Evolutionary conservation across 2,113 vertebrate genomes (phyloP), one percentile per base, ranked within the genome.

Genomic region (Syrmaticus mikado): DNA sequence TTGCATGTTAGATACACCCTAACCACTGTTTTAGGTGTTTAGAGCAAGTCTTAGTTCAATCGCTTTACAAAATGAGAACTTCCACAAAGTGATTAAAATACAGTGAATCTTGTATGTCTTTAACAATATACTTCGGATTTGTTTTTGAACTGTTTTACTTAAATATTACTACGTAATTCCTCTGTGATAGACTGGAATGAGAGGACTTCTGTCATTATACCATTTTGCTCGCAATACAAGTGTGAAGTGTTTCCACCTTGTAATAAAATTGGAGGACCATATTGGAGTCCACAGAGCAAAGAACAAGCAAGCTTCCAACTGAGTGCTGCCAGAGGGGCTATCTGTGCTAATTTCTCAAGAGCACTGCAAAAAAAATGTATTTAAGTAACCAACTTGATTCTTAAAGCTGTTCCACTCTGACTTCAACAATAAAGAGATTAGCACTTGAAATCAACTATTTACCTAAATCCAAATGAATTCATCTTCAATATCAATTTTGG

Each of bases 11-110:
- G 83, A 6, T 22, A 58, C 2, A 17, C 3, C 27, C 45, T 22
- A 62, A 40, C 10, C 40, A 60, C 21, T 64, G 15, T 5, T 78
- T 28, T 1, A 30, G 11, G 36, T 70, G 10, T 1, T 52, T 0
- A 15, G 28, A 40, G 40, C 30, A 80, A 58, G 9, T 53, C 52
- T 53, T 53, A 53, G 52, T 30, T 53, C 27, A 16, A 53, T n/a
- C 36, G 17, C 41, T 53, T 61, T 27, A 68, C 16, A 8, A 58
- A 90, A 75, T 1, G 9, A 81, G 28, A 83, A 74, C 8, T 48
- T 76, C 11, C 45, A 67, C 48, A 71, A 28, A 43, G 62, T 88
- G 9, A 53, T 64, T 87, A 28, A 77, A 85, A 25, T 32, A 73
- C 25, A 76, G 2, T 21, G 11, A 73, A 11, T 11, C 34, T 36